Evolutionary conservation across 1,140 invertebrate species (phyloP).

Genomic region (Tribolium castaneum): DNA sequence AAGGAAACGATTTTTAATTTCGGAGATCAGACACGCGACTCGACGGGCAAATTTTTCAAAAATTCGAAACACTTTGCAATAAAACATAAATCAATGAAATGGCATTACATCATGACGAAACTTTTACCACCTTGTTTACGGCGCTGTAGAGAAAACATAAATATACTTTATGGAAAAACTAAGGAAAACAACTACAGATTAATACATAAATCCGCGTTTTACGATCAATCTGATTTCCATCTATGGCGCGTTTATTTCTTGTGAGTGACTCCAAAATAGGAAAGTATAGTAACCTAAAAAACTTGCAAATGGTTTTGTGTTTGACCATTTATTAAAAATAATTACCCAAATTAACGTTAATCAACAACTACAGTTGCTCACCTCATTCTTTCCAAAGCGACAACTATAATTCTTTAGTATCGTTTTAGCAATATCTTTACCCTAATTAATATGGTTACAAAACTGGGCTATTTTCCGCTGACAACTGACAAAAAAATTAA

Average conservation of each 20-base stretch:
- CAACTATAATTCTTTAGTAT: too few relatives aligned
- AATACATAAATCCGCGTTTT: background rate
- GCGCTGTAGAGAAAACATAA: background rate
- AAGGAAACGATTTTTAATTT: background rate
- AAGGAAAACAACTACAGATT: background rate
- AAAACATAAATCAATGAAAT: background rate
- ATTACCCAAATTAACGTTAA: background rate
- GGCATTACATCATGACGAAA: background rate
- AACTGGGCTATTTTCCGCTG: background rate
- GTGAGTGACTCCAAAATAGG: background rate
- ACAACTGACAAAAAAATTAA: too few relatives aligned
- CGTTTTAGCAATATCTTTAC: background rate
- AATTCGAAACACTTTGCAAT: background rate
- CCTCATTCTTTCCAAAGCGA: background rate
- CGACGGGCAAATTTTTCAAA: too few relatives aligned
- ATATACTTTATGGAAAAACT: background rate
- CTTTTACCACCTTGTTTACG: background rate
- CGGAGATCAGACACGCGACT: background rate
- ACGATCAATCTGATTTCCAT: background rate
- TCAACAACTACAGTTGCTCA: background rate
- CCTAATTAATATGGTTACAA: background rate
- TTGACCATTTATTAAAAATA: slow-evolving; percentile 5
- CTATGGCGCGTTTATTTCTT: background rate
- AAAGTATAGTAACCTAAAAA: background rate
- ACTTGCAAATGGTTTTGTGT: slow-evolving; percentile 13